Evolutionary conservation across 2,113 vertebrate species (phyloP).

Genomic region (Microcebus lehilahytsara): DNA sequence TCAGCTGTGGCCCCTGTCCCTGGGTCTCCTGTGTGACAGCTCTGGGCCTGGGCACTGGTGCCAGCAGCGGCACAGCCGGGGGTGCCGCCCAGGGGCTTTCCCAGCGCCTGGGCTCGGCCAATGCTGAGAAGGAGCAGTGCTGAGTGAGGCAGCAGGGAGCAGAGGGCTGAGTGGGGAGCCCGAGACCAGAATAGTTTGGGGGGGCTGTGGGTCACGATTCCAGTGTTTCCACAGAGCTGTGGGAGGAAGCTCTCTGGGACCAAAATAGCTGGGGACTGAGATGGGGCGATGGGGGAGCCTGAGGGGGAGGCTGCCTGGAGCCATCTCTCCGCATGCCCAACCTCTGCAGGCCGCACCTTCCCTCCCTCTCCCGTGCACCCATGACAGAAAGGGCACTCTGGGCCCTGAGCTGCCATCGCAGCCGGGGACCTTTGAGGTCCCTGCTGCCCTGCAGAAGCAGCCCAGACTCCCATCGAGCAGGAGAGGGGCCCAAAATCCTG

Average conservation of each 20-base stretch:
- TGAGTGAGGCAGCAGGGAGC: neutral
- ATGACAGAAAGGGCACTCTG: neutral
- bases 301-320: neutral
- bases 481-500: neutral
- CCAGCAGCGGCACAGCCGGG: neutral
- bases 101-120: neutral
- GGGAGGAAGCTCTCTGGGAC: slow-evolving; percentile 42
- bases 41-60: neutral
- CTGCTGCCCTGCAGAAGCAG: neutral
- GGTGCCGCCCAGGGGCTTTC: neutral
- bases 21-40: neutral
- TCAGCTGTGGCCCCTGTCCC: too few species aligned
- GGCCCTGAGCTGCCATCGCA: neutral
- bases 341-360: neutral
- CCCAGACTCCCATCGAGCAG: neutral
- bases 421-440: neutral
- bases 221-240: slow-evolving; percentile 38
- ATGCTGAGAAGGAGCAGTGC: neutral
- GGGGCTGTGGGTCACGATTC: slow-evolving; percentile 67
- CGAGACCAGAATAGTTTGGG: slow-evolving; percentile 50
- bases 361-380: neutral
- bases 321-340: neutral
- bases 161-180: slow-evolving; percentile 39
- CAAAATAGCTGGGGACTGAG: slow-evolving; percentile 57
- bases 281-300: neutral